Evolutionary conservation across 2,113 vertebrate species (phyloP).

Genomic region (Agelaius tricolor): DNA sequence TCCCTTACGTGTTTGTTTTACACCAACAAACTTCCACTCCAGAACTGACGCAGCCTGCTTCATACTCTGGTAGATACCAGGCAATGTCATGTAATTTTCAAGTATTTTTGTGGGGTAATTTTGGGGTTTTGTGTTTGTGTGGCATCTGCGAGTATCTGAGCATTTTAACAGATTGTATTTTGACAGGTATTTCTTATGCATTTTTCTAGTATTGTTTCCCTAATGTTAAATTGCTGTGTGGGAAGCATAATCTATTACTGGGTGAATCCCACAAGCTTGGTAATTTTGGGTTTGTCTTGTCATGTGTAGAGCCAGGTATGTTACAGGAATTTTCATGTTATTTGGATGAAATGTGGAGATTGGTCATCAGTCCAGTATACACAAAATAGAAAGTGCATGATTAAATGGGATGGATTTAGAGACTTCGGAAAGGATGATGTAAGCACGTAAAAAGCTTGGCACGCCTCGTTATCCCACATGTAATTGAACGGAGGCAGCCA

Average conservation of each 20-base stretch:
- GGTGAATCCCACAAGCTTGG: background rate
- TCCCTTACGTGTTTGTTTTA: background rate
- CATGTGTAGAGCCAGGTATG: background rate
- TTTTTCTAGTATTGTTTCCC: background rate
- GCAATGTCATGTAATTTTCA: background rate
- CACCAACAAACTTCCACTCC: background rate
- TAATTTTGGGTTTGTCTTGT: background rate
- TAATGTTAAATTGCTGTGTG: background rate
- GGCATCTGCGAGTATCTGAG: background rate
- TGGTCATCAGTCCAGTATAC: background rate
- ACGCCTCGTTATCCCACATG: rapidly evolving
- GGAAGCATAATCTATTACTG: background rate
- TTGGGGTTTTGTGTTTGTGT: background rate
- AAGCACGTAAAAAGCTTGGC: background rate
- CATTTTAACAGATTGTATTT: background rate
- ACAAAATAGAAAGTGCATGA: background rate
- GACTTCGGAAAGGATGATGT: background rate
- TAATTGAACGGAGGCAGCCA: background rate
- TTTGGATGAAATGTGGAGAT: background rate
- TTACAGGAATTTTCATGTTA: rapidly evolving
- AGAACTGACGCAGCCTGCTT: background rate
- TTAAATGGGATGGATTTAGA: background rate
- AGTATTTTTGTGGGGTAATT: background rate
- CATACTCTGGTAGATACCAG: background rate
- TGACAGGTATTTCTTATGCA: background rate